A percentile compares a stretch with the other conserved stretches of the same genome.
Conservation (phyloP, 2,888 invertebrate genomes). For the Vesta saturnalis region DNA sequence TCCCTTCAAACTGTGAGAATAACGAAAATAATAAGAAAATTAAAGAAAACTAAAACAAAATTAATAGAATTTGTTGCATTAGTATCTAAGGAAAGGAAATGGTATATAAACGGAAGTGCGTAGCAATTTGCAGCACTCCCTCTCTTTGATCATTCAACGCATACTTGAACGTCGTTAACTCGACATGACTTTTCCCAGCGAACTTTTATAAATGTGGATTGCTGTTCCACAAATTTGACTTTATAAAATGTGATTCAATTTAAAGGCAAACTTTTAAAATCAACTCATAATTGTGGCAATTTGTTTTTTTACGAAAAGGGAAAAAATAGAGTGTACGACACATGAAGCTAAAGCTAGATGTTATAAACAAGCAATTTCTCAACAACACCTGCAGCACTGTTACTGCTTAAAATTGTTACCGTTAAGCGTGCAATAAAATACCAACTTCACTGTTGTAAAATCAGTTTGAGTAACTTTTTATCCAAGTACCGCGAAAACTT, state of each 20-base stretch:
- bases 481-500: slow-evolving; percentile 7
- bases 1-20: background rate
- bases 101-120: slow-evolving; percentile 23
- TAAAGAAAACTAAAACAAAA: background rate
- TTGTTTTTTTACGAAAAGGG: background rate
- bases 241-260: slow-evolving; percentile 23
- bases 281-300: background rate
- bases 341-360: slow-evolving; percentile 20
- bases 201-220: slow-evolving; percentile 27
- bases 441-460: slow-evolving; percentile 2
- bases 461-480: slow-evolving; percentile 7
- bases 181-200: slow-evolving; percentile 29
- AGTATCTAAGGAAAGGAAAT: slow-evolving; percentile 8
- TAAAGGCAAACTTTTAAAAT: background rate
- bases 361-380: slow-evolving; percentile 33
- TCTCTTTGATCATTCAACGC: slow-evolving; percentile 44
- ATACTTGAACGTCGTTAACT: slow-evolving; percentile 37
- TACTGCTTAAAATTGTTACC: slow-evolving; percentile 13
- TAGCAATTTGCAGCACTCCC: slow-evolving; percentile 39
- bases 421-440: slow-evolving; percentile 7
- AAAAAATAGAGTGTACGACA: too few relatives aligned
- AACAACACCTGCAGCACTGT: slow-evolving; percentile 25
- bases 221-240: slow-evolving; percentile 18
- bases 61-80: background rate
- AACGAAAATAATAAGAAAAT: background rate